These are phyloP conservation scores for Phalacrocorax carbo DNA, from an alignment of 2,113 vertebrate species.

Conservation along the genomic window DNA sequence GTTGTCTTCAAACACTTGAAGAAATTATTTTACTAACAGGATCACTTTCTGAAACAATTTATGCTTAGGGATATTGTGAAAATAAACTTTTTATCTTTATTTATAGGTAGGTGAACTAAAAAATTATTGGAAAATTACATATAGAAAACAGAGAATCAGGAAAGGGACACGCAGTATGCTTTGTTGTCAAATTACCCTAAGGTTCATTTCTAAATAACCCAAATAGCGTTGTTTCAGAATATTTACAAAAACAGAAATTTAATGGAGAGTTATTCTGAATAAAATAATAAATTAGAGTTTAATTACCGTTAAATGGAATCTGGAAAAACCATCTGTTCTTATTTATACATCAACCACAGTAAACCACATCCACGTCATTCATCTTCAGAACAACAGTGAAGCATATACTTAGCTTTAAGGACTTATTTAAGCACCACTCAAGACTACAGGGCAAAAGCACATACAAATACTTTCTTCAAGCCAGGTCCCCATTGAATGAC, in stretches of 20 bases:
- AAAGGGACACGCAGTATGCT: not conserved
- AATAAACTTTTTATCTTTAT: not conserved
- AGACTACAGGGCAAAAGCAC: not conserved
- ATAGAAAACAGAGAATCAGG: not conserved
- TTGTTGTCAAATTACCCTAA: not conserved
- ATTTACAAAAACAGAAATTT: not conserved
- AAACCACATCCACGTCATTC: not conserved
- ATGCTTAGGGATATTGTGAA: not conserved
- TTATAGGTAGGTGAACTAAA: not conserved
- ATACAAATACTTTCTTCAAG: not conserved
- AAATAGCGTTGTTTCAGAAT: not conserved
- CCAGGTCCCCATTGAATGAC: not conserved
- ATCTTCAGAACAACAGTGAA: not conserved
- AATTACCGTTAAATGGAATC: conserved; percentile 25
- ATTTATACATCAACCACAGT: not conserved
- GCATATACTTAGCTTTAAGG: not conserved
- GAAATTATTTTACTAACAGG: not conserved
- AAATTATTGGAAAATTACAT: not conserved
- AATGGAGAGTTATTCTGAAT: not conserved
- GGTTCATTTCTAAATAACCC: not conserved
- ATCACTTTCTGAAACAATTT: not conserved
- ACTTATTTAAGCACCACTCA: not conserved
- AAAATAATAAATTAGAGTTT: conserved; percentile 44
- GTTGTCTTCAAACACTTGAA: not conserved
- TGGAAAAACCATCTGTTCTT: conserved; percentile 39